Evolutionary conservation across 2,888 invertebrate genomes (phyloP), one percentile per base, ranked within the genome.

Genomic region (Drosophila sordidapex): DNA sequence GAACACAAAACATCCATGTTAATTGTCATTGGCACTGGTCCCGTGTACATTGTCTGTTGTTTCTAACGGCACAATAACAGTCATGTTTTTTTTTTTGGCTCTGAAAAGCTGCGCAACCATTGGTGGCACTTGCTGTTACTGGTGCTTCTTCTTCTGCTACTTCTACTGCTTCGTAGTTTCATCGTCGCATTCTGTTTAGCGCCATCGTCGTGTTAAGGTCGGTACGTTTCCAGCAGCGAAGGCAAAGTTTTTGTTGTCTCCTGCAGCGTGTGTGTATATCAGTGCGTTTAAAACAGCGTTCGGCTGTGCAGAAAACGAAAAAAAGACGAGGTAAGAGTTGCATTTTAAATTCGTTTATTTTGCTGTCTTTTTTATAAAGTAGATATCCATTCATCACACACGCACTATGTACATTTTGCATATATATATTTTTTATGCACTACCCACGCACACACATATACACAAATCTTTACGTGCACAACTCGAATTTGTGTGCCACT

Each of bases 281-380:
- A 70, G 56, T 52, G 51, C 29, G 46, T 48, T 35, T 38, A 57
- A 61, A 21, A 21, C n/a, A 43, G 40, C n/a, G 11, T 43, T 43
- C 11, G 51, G 31, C 38, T 65, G 68, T 58, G 57, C 60, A 53
- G 36, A 36, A 65, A 58, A 63, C 27, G 53, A 69, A 36, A 46
- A 36, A 48, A 70, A 53, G 56, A 72, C 70, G 7, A 82, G 85
- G 85, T 82, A 79, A 76, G 74, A 84, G 72, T 58, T 87, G 82
- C 87, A 82, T 68, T 52, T 52, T 58, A 43, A 57, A 57, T 65
- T 67, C 21, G 49, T 61, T 70, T 65, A 66, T 68, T 69, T 68
- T 61, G 58, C 58, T 59, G 57, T 38, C 0, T 31, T 60, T 66
- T 57, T 35, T 65, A 67, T 4, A 27, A 27, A 2, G 27, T 27